A percentile compares a stretch with the other conserved stretches of the same genome.
Evolutionary conservation across 2,113 vertebrate species (phyloP).

Genomic region (Perca schrenkii): DNA sequence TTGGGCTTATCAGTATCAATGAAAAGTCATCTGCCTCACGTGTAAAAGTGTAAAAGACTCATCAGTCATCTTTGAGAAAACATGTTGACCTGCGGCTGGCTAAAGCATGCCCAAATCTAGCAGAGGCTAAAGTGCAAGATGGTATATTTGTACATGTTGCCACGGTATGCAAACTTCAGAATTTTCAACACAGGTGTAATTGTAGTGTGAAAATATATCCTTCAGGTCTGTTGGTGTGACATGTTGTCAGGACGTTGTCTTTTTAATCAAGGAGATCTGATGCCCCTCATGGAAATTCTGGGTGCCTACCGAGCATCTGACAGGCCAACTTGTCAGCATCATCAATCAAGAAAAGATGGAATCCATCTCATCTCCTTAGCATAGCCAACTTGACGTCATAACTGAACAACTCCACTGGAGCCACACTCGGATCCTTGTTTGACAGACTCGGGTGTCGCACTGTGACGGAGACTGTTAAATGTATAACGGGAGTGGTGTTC

Average conservation of each 20-base stretch:
- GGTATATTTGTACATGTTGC: not conserved
- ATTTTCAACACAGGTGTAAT: not conserved
- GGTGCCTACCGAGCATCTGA: not conserved
- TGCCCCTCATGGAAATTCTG: not conserved
- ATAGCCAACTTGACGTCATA: not conserved
- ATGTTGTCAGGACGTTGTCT: not conserved
- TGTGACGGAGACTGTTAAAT: not conserved
- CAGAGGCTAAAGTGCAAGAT: not conserved
- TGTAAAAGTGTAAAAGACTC: not conserved
- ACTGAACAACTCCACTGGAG: not conserved
- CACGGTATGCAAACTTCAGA: not conserved
- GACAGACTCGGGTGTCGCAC: not conserved
- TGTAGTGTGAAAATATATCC: not conserved
- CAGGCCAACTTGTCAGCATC: constrained; percentile 14
- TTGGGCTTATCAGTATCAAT: constrained; percentile 36
- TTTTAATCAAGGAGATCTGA: not conserved
- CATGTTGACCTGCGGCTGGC: not conserved
- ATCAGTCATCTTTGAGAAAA: not conserved
- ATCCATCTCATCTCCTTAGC: constrained; percentile 21
- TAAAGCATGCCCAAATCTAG: not conserved
- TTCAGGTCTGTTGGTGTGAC: not conserved
- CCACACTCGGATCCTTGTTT: not conserved
- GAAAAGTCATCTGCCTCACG: constrained; percentile 37
- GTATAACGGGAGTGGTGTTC: not conserved
- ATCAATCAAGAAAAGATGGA: constrained; percentile 15